Base-by-base conservation (phyloP, 2,113 vertebrate species). In the Chloroceryle aenea region DNA sequence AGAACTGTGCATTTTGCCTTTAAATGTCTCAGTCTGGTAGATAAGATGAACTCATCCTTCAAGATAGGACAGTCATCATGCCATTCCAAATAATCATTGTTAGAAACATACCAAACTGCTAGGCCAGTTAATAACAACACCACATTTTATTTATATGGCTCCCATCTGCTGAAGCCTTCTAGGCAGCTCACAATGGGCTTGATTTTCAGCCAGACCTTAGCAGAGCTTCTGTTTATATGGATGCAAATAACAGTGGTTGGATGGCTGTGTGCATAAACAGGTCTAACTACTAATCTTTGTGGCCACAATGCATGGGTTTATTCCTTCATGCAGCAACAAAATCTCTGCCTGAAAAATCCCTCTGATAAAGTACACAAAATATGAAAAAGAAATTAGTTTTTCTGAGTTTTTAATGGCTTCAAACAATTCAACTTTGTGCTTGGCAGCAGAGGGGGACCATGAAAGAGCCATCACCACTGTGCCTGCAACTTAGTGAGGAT, bases 81-180 rank as follows among this genome's bases (percentile, higher is more conserved):
- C 84, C 89, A 96, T 97, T 97, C 82, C 93, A 97, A 96, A 97
- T 89, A 94, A 96, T 94, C 95, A 87, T 93, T 97, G 97, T 94
- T 97, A 97, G 95, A 97, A 97, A 96, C 2, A 32, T 48, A 58
- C 62, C 68, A 43, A 97, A 97, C 97, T 98, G 94, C 95, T 94
- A 94, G 95, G 95, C 95, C 91, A 97, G 97, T 97, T 98, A 98
- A 98, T 97, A 98, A 97, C 48, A 22, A 95, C 96, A 97, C 82
- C 83, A 81, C 96, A 88, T 96, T 97, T 98, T 98, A 98, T 98
- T 98, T 98, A 98, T 97, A 97, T 88, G 91, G 91, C 87, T 97
- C 97, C 98, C 98, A 98, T 98, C 98, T 98, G 97, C 92, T 97
- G 95, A 97, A 98, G 98, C 97, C 96, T 97, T 97, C 97, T 97